Base-by-base conservation (phyloP, 2,888 invertebrate genomes). In the Amblyteles armatorius region DNA sequence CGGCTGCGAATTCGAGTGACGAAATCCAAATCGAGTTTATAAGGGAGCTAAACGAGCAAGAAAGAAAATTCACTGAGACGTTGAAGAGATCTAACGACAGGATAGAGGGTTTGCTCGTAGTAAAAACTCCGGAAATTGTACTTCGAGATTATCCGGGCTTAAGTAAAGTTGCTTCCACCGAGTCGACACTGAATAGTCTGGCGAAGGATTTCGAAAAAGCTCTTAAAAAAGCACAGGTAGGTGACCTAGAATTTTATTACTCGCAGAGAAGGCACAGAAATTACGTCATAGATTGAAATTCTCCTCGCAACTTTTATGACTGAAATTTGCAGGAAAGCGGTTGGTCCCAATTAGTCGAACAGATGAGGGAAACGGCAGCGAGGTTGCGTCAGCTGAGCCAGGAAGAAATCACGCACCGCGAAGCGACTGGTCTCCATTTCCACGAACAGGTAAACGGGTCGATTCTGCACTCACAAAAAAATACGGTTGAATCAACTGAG, bases 141-240 rank as follows among this genome's bases (percentile, higher is more conserved):
- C 57, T 73, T 7, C 22, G 9, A 6, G n/a, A 29, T 44, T 29
- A 26, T 44, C 16, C 44, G 44, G 19, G 9, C 19, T 19, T 3
- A 19, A 55, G 22, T 2, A 22, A 55, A 55, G 3, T 22, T 55
- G 55, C 3, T 9, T 22, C 19, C 11, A 55, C 55, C 55, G 55
- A 55, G 22, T 55, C 19, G 73, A 67, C 55, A 65, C 44, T 86
- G 26, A 72, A 63, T 7, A 81, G 85, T 44, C 67, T 89, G 19
- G 86, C 80, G n/a, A 60, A 73, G 22, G 63, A 87, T 50, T 86
- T 87, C 44, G 88, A 88, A 60, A 55, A 71, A 16, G 48, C 80
- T 63, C 68, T 87, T n/a, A 40, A 81, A 19, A 87, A 65, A 74
- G 87, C 85, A 3, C 82, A 86, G 85, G 89, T 88, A 72, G 71